Evolutionary conservation across 64 coral and sea anemone genomes (phyloP).

Genomic region (Anthopleura sola): DNA sequence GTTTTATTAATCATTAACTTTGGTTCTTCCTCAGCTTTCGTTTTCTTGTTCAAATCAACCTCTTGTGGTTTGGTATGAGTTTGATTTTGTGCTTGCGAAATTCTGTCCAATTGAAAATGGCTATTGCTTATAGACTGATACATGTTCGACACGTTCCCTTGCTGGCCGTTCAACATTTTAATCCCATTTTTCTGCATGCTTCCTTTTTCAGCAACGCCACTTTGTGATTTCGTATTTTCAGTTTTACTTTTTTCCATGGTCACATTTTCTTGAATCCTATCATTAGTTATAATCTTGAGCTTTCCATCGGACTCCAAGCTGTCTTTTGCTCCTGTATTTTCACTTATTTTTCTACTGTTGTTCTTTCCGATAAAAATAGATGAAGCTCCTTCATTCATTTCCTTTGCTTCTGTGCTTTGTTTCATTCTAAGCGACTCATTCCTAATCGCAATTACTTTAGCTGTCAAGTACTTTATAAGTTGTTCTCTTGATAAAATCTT

Average conservation of each 20-base stretch:
- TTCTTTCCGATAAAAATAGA: not conserved
- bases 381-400: not conserved
- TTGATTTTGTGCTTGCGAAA: not conserved
- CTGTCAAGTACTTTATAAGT: not conserved
- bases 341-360: not conserved
- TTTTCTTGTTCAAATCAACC: not conserved
- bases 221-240: not conserved
- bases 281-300: not conserved
- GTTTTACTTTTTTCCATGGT: not conserved
- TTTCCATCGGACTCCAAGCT: not conserved
- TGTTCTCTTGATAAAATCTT: not conserved
- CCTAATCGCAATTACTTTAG: not conserved
- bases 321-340: not conserved
- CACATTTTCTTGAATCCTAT: not conserved
- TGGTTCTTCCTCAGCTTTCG: not conserved
- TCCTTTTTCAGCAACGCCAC: not conserved
- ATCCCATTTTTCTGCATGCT: not conserved
- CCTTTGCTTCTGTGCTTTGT: not conserved
- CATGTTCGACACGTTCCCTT: not conserved
- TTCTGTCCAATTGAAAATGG: not conserved
- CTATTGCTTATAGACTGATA: not conserved
- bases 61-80: not conserved
- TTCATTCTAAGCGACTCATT: not conserved
- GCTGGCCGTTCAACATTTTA: not conserved
- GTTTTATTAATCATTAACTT: not conserved